These are phyloP conservation scores for Nothura maculosa DNA, from an alignment of 2,797 vertebrate genomes.

Conservation along the genomic window DNA sequence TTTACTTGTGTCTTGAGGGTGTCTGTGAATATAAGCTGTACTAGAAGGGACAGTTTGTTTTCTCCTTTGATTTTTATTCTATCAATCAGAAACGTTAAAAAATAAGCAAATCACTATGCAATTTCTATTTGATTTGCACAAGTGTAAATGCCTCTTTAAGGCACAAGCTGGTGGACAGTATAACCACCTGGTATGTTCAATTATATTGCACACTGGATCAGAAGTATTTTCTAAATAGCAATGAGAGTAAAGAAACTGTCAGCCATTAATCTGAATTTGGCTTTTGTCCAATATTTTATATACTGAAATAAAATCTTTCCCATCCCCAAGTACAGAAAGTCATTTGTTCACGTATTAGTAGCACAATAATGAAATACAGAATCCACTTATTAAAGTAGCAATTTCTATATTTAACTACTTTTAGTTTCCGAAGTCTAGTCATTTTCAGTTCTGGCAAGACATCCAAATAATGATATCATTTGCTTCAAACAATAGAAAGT, in stretches of 20 bases:
- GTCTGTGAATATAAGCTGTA: background rate
- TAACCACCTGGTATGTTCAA: background rate
- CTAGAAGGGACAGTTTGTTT: background rate
- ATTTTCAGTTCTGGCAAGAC: slow-evolving; percentile 66
- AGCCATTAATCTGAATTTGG: slow-evolving; percentile 32
- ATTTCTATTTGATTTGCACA: background rate
- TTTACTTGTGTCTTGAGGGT: background rate
- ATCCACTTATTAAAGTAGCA: slow-evolving; percentile 61
- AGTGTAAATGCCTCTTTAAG: background rate
- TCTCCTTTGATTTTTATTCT: background rate
- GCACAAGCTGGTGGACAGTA: background rate
- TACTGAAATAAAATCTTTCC: slow-evolving; percentile 45
- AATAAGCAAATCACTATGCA: background rate
- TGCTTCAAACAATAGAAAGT: slow-evolving; percentile 77
- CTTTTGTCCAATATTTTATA: slow-evolving; percentile 36
- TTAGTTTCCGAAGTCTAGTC: slow-evolving; percentile 61
- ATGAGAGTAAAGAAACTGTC: background rate
- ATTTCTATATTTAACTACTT: slow-evolving; percentile 71
- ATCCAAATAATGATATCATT: slow-evolving; percentile 75
- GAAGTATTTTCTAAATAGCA: slow-evolving; percentile 17
- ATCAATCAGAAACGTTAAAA: background rate
- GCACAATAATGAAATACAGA: slow-evolving; percentile 56
- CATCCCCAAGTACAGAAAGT: slow-evolving; percentile 59
- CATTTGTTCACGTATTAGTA: slow-evolving; percentile 63
- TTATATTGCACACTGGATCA: background rate